phyloP scores from a whole-genome alignment of 2,888 invertebrate genomes.

The Halictus quadricinctus region DNA sequence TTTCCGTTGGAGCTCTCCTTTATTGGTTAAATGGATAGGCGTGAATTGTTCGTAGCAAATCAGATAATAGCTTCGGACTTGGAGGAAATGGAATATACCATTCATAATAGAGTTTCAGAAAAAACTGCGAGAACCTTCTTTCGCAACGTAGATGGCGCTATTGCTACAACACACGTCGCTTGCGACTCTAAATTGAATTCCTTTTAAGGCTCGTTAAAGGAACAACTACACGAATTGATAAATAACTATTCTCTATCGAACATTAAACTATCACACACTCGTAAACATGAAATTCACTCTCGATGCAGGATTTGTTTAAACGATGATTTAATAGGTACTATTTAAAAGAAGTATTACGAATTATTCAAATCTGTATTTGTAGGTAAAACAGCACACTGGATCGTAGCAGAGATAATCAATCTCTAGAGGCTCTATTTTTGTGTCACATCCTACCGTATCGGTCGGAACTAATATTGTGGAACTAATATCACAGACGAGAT shows the following conservation, averaged over 20 bases:
- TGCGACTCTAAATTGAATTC: conserved; percentile 69
- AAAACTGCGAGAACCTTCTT: conserved; percentile 39
- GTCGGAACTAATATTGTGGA: no score
- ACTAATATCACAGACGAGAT: no score
- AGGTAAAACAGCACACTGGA: no score
- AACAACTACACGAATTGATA: neutral
- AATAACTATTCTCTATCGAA: neutral
- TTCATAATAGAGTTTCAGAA: conserved; percentile 10
- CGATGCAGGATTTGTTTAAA: neutral
- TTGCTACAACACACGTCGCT: conserved; percentile 6
- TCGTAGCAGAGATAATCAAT: no score
- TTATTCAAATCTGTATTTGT: no score
- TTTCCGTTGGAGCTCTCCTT: conserved; percentile 10
- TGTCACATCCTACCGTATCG: no score
- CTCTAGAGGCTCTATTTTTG: no score
- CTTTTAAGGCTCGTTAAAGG: conserved; percentile 70
- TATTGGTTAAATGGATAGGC: conserved; percentile 30
- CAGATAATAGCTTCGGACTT: neutral
- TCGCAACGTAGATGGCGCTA: conserved; percentile 34
- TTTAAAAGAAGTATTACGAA: neutral
- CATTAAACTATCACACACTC: neutral
- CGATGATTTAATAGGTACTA: neutral
- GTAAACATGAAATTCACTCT: neutral
- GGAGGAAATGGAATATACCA: conserved; percentile 10
- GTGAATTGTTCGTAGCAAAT: conserved; percentile 35